Evolutionary conservation across 2,113 vertebrate genomes (phyloP).

Genomic region (Brevimyrus niger): DNA sequence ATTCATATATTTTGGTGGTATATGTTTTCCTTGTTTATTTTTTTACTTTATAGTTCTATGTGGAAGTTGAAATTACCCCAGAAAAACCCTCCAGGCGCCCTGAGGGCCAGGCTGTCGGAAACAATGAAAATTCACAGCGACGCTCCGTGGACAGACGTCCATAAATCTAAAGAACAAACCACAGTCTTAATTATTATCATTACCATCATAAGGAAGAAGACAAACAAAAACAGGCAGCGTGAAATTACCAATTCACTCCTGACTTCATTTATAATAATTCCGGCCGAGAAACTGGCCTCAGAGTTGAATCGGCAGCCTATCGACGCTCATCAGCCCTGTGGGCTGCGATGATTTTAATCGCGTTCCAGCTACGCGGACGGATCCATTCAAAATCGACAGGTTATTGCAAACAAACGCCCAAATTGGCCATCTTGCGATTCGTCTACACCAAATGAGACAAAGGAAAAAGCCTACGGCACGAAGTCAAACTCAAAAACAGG

Average conservation of each 20-base stretch:
- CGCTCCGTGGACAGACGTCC: background rate
- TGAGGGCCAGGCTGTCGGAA: background rate
- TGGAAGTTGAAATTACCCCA: background rate
- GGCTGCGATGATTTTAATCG: background rate
- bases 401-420: background rate
- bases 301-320: background rate
- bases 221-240: background rate
- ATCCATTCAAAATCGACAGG: background rate
- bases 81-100: background rate
- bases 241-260: background rate
- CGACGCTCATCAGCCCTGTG: background rate
- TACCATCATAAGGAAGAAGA: background rate
- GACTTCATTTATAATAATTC: background rate
- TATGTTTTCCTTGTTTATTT: background rate
- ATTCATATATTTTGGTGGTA: background rate
- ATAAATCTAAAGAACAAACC: background rate
- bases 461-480: background rate
- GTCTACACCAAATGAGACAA: background rate
- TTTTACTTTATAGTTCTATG: background rate
- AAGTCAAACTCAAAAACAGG: background rate
- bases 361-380: background rate
- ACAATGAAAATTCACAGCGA: background rate
- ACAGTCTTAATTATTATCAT: conserved; percentile 5
- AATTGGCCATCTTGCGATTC: background rate
- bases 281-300: background rate